These are phyloP conservation scores for Agapornis canus DNA, from an alignment of 2,797 vertebrate species.

Conservation along the genomic window DNA sequence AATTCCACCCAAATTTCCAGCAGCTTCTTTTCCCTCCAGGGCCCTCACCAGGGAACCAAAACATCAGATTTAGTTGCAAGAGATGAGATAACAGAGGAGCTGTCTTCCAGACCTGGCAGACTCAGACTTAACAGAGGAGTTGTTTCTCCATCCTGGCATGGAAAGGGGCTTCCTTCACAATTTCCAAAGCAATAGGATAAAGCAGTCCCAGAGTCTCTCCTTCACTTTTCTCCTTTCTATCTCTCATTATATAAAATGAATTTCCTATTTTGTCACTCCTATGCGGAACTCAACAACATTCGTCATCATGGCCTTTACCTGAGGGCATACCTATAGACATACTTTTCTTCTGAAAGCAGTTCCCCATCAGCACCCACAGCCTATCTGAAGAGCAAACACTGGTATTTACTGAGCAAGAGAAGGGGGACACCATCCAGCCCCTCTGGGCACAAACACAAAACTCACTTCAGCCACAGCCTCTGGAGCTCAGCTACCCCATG, in stretches of 20 bases:
- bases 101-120: neutral
- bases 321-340: neutral
- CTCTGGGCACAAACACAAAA: neutral
- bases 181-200: neutral
- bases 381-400: neutral
- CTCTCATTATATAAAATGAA: neutral
- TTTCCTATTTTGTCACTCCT: neutral
- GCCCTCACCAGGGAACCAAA: neutral
- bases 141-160: neutral
- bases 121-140: neutral
- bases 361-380: neutral
- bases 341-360: neutral
- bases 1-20: neutral
- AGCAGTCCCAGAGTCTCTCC: neutral
- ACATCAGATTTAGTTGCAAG: neutral
- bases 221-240: neutral
- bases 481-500: accelerated
- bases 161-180: neutral
- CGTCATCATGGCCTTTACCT: neutral
- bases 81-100: neutral
- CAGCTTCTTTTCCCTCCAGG: neutral
- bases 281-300: neutral
- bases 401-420: neutral
- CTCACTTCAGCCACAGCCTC: neutral
- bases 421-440: neutral